These are phyloP conservation scores for Ciconia stormi DNA, from an alignment of 2,113 vertebrate genomes.

Conservation along the genomic window DNA sequence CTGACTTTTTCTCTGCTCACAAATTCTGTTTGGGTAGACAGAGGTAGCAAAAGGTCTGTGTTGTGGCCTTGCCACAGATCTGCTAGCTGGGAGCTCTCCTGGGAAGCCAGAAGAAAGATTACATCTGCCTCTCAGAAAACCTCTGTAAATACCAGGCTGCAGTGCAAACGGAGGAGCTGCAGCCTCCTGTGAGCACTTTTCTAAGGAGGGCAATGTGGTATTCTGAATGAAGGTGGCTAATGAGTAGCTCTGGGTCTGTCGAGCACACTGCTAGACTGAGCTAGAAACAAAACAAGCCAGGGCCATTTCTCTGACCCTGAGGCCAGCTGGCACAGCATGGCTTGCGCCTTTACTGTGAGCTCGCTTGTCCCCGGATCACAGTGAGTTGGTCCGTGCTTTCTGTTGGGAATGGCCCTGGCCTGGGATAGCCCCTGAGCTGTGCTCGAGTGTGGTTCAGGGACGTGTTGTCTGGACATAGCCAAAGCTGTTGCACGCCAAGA, in stretches of 20 bases:
- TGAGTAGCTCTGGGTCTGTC: neutral
- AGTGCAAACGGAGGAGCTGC: neutral
- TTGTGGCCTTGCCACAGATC: neutral
- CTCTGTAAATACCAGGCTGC: slow-evolving; percentile 35
- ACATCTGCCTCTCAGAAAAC: slow-evolving; percentile 6
- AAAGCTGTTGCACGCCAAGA: neutral
- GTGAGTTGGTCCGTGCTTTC: neutral
- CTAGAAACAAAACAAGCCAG: neutral
- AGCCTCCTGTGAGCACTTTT: neutral
- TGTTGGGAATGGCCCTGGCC: neutral
- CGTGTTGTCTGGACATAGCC: neutral
- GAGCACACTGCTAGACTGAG: neutral
- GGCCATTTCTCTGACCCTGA: neutral
- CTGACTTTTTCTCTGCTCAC: neutral
- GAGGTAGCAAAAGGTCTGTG: slow-evolving; percentile 21
- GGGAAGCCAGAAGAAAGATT: slow-evolving; percentile 2
- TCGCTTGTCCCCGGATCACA: neutral
- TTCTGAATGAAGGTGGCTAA: neutral
- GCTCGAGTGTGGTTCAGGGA: neutral
- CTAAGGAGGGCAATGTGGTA: neutral
- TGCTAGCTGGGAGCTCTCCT: neutral
- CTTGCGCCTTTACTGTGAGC: neutral
- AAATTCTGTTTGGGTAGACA: slow-evolving; percentile 21
- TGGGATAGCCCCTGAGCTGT: neutral
- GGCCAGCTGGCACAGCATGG: neutral